Evolutionary conservation across 2,888 invertebrate species (phyloP).

Genomic region (Odontocolon sp.): DNA sequence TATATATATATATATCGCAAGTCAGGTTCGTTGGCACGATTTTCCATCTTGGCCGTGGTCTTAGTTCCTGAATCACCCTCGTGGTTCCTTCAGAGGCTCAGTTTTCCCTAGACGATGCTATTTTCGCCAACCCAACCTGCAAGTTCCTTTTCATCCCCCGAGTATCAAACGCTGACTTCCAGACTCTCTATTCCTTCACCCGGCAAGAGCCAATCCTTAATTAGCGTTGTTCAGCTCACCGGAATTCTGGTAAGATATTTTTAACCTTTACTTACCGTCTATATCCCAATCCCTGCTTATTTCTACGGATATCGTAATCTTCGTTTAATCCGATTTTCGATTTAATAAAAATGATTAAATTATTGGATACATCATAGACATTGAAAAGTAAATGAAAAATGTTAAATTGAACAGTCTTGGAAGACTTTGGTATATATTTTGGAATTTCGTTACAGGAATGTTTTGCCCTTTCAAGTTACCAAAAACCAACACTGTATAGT

Average conservation of each 20-base stretch:
- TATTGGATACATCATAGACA: too few species aligned
- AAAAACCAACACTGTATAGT: background rate
- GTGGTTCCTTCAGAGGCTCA: background rate
- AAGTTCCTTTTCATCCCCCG: conserved; percentile 18
- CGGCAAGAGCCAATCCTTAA: conserved; percentile 49
- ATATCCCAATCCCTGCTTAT: background rate
- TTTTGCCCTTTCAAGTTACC: background rate
- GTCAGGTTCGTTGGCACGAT: conserved; percentile 15
- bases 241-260: conserved; percentile 31
- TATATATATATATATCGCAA: conserved; percentile 5
- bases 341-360: too few species aligned
- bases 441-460: background rate
- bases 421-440: background rate
- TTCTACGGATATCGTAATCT: background rate
- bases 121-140: conserved; percentile 20
- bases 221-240: conserved; percentile 39
- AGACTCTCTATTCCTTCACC: conserved; percentile 8
- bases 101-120: conserved; percentile 5
- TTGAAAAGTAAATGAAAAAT: too few species aligned
- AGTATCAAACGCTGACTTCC: conserved; percentile 5
- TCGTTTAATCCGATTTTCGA: background rate
- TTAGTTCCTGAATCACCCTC: background rate
- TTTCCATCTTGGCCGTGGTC: background rate
- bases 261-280: background rate
- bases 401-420: too few species aligned